These are phyloP conservation scores for Spilarctia lutea DNA, from an alignment of 2,888 invertebrate species.

Conservation along the genomic window DNA sequence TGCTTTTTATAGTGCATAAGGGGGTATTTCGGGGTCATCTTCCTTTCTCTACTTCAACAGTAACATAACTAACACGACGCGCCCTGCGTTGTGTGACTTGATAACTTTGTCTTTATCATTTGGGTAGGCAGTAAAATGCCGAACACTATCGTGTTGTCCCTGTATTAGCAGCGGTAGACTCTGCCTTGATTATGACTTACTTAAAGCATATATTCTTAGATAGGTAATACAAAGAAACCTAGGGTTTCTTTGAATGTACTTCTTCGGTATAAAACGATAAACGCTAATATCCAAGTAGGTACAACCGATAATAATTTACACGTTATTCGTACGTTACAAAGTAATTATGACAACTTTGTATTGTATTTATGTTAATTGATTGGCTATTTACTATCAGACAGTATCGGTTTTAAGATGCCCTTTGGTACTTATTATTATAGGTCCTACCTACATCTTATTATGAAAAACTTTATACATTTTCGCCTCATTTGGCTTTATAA, in stretches of 20 bases:
- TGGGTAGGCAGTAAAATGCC: no score
- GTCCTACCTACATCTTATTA: not conserved
- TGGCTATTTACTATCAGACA: not conserved
- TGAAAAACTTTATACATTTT: not conserved
- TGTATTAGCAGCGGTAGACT: not conserved
- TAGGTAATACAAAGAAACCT: not conserved
- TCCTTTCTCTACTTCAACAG: no score
- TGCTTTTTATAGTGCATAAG: no score
- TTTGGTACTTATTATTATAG: not conserved
- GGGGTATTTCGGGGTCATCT: no score
- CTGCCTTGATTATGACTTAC: not conserved
- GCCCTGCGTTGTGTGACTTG: no score
- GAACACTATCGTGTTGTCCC: no score
- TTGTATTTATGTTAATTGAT: not conserved
- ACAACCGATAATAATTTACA: not conserved
- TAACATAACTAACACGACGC: no score
- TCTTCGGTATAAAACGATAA: not conserved
- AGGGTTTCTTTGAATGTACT: not conserved
- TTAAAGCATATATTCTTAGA: not conserved
- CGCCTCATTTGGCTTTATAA: not conserved
- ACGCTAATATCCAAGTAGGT: not conserved
- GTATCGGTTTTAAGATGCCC: not conserved
- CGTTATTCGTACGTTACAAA: not conserved
- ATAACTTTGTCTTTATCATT: no score
- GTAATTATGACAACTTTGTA: not conserved